These are phyloP conservation scores for Tetranychus truncatus DNA, from an alignment of 2,888 invertebrate genomes.

Conservation along the genomic window DNA sequence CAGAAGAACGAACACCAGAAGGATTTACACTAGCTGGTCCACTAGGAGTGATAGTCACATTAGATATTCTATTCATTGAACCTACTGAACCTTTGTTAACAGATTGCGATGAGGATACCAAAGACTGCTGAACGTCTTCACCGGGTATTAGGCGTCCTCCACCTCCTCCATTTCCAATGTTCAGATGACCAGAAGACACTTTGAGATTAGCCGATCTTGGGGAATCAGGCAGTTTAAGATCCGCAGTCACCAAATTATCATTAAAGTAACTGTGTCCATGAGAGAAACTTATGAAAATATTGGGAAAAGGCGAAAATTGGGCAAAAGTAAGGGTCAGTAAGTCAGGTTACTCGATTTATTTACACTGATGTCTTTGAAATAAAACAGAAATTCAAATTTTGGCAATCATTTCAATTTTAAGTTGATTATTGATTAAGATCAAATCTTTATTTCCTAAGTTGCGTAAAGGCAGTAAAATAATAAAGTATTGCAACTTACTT, in stretches of 20 bases:
- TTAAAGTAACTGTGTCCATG: constrained; percentile 36
- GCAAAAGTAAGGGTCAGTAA: too few relatives aligned
- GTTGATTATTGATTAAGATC: constrained; percentile 2
- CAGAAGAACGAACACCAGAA: background rate
- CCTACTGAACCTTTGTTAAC: background rate
- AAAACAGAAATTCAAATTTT: background rate
- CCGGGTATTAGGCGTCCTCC: background rate
- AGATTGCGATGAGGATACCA: background rate
- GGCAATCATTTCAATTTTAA: background rate
- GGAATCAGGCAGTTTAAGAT: constrained; percentile 22
- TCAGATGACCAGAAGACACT: background rate
- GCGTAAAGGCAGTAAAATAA: too few relatives aligned
- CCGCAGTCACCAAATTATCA: constrained; percentile 34
- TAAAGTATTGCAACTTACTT: too few relatives aligned
- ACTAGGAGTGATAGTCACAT: background rate
- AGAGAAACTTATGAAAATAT: background rate
- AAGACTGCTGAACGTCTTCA: background rate
- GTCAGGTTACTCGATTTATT: too few relatives aligned
- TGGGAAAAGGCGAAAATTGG: background rate
- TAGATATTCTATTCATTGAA: background rate
- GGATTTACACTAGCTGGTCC: background rate
- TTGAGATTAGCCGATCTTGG: background rate
- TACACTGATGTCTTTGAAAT: too few relatives aligned
- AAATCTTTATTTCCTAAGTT: too few relatives aligned
- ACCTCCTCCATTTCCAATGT: background rate